phyloP scores from a whole-genome alignment of 35 echinoderm and acorn worm species.

The Apostichopus japonicus region DNA sequence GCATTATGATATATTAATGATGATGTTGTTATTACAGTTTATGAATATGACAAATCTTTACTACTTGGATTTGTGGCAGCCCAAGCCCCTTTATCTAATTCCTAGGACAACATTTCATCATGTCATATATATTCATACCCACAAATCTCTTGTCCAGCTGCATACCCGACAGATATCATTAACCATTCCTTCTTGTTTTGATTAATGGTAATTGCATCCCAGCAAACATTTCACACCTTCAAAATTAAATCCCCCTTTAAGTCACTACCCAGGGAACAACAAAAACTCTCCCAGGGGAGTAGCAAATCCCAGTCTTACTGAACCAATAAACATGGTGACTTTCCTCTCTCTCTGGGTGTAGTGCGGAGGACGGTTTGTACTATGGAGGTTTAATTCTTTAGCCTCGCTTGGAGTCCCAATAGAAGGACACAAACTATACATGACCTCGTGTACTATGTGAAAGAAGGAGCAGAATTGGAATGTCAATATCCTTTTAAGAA shows the following conservation, averaged over 20 bases:
- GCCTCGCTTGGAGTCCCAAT: background rate
- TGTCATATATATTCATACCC: background rate
- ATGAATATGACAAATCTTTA: background rate
- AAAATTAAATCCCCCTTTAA: slow-evolving; percentile 50
- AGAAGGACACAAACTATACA: slow-evolving; percentile 22
- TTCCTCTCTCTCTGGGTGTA: slow-evolving; percentile 10
- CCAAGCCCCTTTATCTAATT: background rate
- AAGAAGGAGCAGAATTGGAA: background rate
- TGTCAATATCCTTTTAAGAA: slow-evolving; percentile 25
- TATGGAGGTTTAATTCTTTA: background rate
- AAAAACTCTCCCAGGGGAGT: slow-evolving; percentile 15
- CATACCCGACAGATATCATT: slow-evolving; percentile 9
- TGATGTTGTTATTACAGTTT: background rate
- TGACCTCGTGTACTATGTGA: slow-evolving; percentile 22
- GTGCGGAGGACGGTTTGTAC: background rate
- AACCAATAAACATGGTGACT: slow-evolving; percentile 31
- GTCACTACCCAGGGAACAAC: slow-evolving; percentile 43
- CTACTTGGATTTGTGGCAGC: background rate
- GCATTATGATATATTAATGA: background rate
- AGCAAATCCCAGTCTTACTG: slow-evolving; percentile 34
- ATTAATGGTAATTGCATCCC: slow-evolving; percentile 52
- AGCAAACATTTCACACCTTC: slow-evolving; percentile 51
- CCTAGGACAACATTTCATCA: background rate
- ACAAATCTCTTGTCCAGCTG: slow-evolving; percentile 29
- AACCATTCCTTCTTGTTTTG: slow-evolving; percentile 52